Percentiles rank a stretch among this genome's conserved stretches.
These are phyloP conservation scores for Trichogramma pretiosum DNA, from an alignment of 1,140 invertebrate species.

Conservation along the genomic window DNA sequence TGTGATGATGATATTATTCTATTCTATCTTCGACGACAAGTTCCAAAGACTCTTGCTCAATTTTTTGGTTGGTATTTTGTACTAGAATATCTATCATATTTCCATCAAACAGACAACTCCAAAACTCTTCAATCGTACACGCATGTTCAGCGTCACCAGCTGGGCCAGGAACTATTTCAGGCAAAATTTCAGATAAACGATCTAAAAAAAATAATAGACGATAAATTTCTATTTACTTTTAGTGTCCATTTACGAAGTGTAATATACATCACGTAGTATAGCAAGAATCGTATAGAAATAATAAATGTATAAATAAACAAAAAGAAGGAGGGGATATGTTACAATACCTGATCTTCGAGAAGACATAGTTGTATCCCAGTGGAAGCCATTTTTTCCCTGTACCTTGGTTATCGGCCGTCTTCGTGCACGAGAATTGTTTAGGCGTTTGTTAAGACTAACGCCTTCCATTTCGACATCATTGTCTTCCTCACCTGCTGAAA, in stretches of 20 bases:
- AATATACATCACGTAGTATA: too few species aligned
- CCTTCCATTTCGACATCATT: constrained; percentile 1
- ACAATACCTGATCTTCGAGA: too few species aligned
- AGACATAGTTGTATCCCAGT: too few species aligned
- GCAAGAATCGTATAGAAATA: too few species aligned
- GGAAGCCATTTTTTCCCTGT: constrained; percentile 4
- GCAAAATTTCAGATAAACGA: too few species aligned
- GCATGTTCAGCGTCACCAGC: constrained; percentile 5
- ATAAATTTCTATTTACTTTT: too few species aligned
- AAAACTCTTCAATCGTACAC: constrained; percentile 7
- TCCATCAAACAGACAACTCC: constrained; percentile 10
- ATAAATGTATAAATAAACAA: too few species aligned
- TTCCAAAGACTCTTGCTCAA: constrained; percentile 5
- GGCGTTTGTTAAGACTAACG: not conserved
- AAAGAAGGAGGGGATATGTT: too few species aligned
- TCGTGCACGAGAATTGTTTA: not conserved
- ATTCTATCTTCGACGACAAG: constrained; percentile 2
- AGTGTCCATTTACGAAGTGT: too few species aligned
- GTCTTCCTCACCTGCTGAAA: constrained; percentile 14
- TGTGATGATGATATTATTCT: constrained; percentile 14
- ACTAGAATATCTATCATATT: constrained; percentile 12
- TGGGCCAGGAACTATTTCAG: not conserved
- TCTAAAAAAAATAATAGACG: too few species aligned
- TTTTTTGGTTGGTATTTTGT: constrained; percentile 9
- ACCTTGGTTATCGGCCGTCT: constrained; percentile 2